Percentiles rank a stretch among this genome's conserved stretches.
Evolutionary conservation across 2,113 vertebrate species (phyloP).

Genomic region (Ophiodon elongatus): DNA sequence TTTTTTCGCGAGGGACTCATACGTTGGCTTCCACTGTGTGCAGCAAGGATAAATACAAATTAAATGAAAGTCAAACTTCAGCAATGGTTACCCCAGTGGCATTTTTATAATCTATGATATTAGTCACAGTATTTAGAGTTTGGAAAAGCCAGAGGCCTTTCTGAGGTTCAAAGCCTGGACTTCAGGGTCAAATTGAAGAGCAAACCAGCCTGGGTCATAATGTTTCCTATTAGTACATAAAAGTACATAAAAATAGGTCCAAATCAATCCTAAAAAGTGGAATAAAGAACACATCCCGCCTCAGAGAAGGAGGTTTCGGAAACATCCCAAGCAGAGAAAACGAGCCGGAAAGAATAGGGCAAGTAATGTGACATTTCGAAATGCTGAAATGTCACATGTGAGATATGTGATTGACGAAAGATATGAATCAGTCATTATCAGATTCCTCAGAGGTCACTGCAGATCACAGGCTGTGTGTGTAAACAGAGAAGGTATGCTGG

Average conservation of each 20-base stretch:
- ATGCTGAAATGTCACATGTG: too few relatives aligned
- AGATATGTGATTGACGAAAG: conserved; percentile 23
- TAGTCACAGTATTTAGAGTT: not conserved
- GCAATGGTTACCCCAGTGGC: not conserved
- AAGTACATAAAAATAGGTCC: not conserved
- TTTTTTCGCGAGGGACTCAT: not conserved
- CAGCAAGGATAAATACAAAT: not conserved
- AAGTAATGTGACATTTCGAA: not conserved
- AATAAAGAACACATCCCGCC: not conserved
- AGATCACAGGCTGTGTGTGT: not conserved
- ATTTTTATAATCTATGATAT: conserved; percentile 1
- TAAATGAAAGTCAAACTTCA: not conserved
- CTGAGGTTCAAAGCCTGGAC: not conserved
- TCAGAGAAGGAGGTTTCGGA: not conserved
- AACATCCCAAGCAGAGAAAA: not conserved
- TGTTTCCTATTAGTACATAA: not conserved
- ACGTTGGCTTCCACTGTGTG: conserved; percentile 17
- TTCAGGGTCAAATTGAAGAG: not conserved
- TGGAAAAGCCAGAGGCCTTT: not conserved
- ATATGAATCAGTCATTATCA: conserved; percentile 30
- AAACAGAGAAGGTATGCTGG: conserved; percentile 13
- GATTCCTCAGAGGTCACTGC: conserved; percentile 35
- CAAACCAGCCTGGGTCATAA: conserved; percentile 1
- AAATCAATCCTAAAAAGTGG: not conserved
- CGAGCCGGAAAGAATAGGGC: not conserved